Evolutionary conservation across 2,113 vertebrate genomes (phyloP).

Genomic region (Brachyhypopomus occidentalis): DNA sequence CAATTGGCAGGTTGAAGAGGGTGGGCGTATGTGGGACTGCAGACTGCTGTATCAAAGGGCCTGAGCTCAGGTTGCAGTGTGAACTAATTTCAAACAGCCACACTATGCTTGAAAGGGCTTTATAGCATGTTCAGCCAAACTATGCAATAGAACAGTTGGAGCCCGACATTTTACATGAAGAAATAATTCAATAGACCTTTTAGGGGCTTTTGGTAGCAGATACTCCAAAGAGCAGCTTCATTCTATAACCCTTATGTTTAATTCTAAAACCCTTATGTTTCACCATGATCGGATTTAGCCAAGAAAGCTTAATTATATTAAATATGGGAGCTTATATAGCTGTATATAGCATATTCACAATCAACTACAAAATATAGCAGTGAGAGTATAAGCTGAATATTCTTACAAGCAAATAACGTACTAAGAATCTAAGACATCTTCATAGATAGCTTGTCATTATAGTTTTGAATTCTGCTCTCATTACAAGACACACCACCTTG

Average conservation of each 20-base stretch:
- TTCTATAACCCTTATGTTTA: not conserved
- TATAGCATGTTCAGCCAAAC: not conserved
- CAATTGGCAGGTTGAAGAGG: constrained; percentile 24
- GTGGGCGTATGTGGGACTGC: constrained; percentile 18
- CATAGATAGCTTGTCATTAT: no score
- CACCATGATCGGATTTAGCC: not conserved
- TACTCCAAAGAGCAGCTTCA: not conserved
- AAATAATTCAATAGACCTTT: constrained; percentile 2
- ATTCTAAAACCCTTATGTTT: not conserved
- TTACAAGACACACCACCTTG: no score
- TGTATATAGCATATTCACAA: no score
- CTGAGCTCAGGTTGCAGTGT: constrained; percentile 7
- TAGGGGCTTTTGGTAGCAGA: not conserved
- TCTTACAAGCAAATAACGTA: no score
- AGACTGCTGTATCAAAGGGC: constrained; percentile 48
- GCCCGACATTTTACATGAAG: not conserved
- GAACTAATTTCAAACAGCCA: constrained; percentile 14
- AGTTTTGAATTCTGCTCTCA: no score
- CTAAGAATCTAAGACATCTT: no score
- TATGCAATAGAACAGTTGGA: not conserved
- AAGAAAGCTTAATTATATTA: not conserved
- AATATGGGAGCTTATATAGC: not conserved
- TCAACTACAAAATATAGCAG: no score
- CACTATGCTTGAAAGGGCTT: not conserved
- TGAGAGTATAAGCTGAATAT: no score